Percentiles rank a stretch among this genome's conserved stretches.
These are phyloP conservation scores for Hipparchia semele DNA, from an alignment of 2,888 invertebrate genomes.

Conservation along the genomic window DNA sequence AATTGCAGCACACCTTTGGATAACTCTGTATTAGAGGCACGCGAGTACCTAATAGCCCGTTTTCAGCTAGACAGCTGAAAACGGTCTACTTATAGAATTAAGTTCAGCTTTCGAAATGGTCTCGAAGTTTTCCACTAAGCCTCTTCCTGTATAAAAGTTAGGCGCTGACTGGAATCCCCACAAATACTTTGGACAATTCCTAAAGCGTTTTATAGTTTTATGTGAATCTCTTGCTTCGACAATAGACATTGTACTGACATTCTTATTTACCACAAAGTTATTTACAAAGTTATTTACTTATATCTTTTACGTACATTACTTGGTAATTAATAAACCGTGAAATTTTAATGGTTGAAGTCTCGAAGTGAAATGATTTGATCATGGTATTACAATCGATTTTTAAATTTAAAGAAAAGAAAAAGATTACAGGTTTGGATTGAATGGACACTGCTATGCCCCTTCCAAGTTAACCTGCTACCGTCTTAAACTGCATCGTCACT, in stretches of 20 bases:
- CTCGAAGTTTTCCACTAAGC: constrained; percentile 58
- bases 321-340: too few relatives aligned
- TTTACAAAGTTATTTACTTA: background rate
- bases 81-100: constrained; percentile 59
- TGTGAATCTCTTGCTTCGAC: constrained; percentile 3
- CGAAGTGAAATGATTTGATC: too few relatives aligned
- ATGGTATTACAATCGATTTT: too few relatives aligned
- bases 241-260: constrained; percentile 6
- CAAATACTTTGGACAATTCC: constrained; percentile 17
- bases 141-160: constrained; percentile 51
- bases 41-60: constrained; percentile 50
- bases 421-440: too few relatives aligned
- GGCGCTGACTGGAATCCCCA: constrained; percentile 16
- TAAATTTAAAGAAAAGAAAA: too few relatives aligned
- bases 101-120: constrained; percentile 55
- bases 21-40: constrained; percentile 32
- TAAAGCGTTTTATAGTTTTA: constrained; percentile 17
- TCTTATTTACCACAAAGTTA: too few relatives aligned
- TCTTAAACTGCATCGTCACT: too few relatives aligned
- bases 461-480: too few relatives aligned
- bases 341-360: too few relatives aligned
- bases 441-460: too few relatives aligned
- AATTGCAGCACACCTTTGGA: constrained; percentile 12
- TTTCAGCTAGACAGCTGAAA: too few relatives aligned
- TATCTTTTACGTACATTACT: background rate